A percentile compares a stretch with the other conserved stretches of the same genome.
These are phyloP conservation scores for Pyrrhia umbra DNA, from an alignment of 2,888 invertebrate species.

Conservation along the genomic window DNA sequence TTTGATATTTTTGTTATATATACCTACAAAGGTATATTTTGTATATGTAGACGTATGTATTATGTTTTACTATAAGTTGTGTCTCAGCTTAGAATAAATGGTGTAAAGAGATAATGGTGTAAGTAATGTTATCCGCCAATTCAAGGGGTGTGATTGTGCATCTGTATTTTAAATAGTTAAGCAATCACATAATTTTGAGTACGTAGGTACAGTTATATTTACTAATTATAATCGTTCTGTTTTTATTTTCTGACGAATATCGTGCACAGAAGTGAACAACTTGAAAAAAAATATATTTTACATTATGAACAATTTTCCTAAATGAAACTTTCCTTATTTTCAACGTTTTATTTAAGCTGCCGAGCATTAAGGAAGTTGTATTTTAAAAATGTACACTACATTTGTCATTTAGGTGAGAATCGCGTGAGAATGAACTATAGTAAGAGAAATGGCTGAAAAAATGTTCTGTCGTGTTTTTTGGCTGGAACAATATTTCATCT, in stretches of 20 bases:
- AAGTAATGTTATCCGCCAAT: too few relatives aligned
- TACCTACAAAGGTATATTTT: conserved; percentile 64
- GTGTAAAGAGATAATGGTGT: too few relatives aligned
- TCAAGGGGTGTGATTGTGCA: too few relatives aligned
- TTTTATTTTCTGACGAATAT: too few relatives aligned
- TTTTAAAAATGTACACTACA: conserved; percentile 42
- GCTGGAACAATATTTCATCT: conserved; percentile 82
- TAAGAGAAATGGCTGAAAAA: conserved; percentile 66
- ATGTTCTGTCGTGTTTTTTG: conserved; percentile 75
- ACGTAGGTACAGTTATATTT: too few relatives aligned
- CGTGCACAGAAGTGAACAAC: background rate
- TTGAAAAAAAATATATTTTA: background rate
- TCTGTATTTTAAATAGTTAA: too few relatives aligned
- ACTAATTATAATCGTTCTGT: too few relatives aligned
- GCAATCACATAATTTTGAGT: too few relatives aligned
- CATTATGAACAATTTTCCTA: conserved; percentile 14
- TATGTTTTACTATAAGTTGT: conserved; percentile 33
- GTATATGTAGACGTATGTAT: conserved; percentile 45
- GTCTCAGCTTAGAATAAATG: background rate
- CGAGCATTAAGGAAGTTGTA: conserved; percentile 56
- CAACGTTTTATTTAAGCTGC: conserved; percentile 36
- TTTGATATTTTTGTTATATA: conserved; percentile 75
- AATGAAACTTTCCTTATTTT: conserved; percentile 11
- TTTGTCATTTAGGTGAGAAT: conserved; percentile 68
- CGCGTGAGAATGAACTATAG: conserved; percentile 70